Conservation (phyloP, 2,797 vertebrate genomes). For the Capromys pilorides region DNA sequence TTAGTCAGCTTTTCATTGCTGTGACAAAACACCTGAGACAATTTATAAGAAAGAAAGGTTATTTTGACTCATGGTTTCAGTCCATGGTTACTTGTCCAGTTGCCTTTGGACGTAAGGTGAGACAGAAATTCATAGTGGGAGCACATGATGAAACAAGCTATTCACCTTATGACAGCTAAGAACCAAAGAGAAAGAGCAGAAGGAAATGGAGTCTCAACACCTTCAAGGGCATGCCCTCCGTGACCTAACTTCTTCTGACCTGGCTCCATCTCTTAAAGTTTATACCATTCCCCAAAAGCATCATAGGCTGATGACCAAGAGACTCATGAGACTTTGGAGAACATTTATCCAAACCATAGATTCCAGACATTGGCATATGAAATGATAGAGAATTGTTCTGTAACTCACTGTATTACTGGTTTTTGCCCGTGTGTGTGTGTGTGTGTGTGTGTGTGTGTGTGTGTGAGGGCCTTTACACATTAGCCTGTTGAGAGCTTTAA, state of each 20-base stretch:
- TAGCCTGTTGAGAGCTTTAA: conserved; percentile 2
- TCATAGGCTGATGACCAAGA: neutral
- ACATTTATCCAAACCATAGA: neutral
- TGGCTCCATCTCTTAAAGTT: neutral
- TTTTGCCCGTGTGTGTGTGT: neutral
- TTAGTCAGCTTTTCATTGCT: neutral
- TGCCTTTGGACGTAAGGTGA: neutral
- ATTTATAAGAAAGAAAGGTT: neutral
- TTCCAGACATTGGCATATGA: neutral
- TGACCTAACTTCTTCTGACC: neutral
- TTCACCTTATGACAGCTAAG: neutral
- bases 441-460: neutral
- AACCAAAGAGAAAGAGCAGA: neutral
- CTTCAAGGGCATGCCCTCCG: neutral
- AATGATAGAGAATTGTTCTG: neutral
- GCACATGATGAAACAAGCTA: neutral
- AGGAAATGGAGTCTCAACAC: neutral
- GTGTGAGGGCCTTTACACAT: neutral
- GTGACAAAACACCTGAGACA: neutral
- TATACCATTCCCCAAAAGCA: neutral
- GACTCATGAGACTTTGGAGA: neutral
- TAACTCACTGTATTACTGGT: conserved; percentile 14
- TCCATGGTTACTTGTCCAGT: neutral
- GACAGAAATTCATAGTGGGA: neutral
- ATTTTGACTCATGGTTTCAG: too few relatives aligned